Conservation (phyloP, 1,140 invertebrate species). For the Bombus superbus region DNA sequence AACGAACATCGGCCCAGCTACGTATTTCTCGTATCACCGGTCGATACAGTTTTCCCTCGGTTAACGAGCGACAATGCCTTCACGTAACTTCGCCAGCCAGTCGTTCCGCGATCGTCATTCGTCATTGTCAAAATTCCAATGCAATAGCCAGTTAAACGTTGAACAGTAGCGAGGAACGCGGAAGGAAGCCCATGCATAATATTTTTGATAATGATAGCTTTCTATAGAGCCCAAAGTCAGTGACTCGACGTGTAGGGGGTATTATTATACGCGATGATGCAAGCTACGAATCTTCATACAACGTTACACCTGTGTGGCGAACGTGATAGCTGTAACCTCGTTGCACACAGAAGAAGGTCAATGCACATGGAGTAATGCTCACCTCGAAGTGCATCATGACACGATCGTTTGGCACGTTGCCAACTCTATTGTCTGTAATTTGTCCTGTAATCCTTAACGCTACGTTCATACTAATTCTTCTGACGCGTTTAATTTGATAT, state of each 20-base stretch:
- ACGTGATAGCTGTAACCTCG: conserved; percentile 29
- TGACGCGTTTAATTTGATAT: not conserved
- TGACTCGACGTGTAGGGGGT: not conserved
- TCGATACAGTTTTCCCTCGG: not conserved
- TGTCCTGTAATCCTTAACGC: conserved; percentile 58
- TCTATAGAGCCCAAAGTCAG: conserved; percentile 32
- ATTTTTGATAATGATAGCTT: conserved; percentile 8
- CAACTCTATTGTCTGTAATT: conserved; percentile 66
- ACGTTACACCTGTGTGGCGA: conserved; percentile 34
- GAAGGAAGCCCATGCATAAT: conserved; percentile 9
- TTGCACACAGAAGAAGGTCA: conserved; percentile 64
- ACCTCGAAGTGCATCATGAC: conserved; percentile 64
- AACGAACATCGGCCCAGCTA: conserved; percentile 10
- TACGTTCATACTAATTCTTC: conserved; percentile 58
- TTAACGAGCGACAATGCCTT: not conserved
- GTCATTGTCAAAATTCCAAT: not conserved
- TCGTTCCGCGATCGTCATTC: not conserved
- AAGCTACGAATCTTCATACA: conserved; percentile 41
- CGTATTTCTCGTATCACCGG: not conserved
- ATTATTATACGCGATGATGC: conserved; percentile 13
- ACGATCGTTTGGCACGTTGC: conserved; percentile 67
- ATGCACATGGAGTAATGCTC: conserved; percentile 65
- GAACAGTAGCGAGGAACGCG: not conserved
- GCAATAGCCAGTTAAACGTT: not conserved
- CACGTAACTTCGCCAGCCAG: not conserved